phyloP scores from a whole-genome alignment of 1,140 invertebrate species.

The Dendroctonus valens region DNA sequence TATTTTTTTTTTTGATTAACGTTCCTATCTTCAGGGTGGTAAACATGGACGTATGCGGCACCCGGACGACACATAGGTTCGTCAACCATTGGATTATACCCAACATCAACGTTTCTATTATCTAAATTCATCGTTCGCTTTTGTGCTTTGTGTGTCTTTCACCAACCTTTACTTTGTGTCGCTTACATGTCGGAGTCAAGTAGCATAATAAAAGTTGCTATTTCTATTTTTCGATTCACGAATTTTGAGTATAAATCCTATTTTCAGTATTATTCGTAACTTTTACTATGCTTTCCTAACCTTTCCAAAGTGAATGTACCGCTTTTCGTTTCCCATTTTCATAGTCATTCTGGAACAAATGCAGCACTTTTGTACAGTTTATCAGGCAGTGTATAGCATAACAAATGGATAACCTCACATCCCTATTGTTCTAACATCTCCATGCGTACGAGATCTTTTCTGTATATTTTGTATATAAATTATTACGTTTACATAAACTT shows the following conservation, averaged over 20 bases:
- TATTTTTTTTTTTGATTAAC: slow-evolving; percentile 29
- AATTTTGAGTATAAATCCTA: no score
- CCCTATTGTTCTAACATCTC: slow-evolving; percentile 25
- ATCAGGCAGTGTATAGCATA: slow-evolving; percentile 4
- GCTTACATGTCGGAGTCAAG: not conserved
- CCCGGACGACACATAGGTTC: slow-evolving; percentile 64
- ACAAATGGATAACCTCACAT: slow-evolving; percentile 2
- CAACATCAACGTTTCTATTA: slow-evolving; percentile 10
- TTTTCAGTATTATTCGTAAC: not conserved
- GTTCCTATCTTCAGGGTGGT: slow-evolving; percentile 55
- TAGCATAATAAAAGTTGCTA: no score
- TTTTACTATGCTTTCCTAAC: not conserved
- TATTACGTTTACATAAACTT: not conserved
- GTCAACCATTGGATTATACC: slow-evolving; percentile 45
- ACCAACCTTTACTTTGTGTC: slow-evolving; percentile 15
- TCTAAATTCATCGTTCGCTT: slow-evolving; percentile 36
- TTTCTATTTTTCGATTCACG: no score
- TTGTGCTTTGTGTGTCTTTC: slow-evolving; percentile 42
- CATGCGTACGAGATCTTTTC: slow-evolving; percentile 22
- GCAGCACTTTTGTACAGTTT: no score
- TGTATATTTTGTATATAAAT: not conserved
- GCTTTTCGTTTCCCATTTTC: not conserved
- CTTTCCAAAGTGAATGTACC: slow-evolving; percentile 2
- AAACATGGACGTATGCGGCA: slow-evolving; percentile 61
- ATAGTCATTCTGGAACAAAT: no score